Conservation (phyloP, 2,888 invertebrate genomes). For the Augiades crinisus region DNA sequence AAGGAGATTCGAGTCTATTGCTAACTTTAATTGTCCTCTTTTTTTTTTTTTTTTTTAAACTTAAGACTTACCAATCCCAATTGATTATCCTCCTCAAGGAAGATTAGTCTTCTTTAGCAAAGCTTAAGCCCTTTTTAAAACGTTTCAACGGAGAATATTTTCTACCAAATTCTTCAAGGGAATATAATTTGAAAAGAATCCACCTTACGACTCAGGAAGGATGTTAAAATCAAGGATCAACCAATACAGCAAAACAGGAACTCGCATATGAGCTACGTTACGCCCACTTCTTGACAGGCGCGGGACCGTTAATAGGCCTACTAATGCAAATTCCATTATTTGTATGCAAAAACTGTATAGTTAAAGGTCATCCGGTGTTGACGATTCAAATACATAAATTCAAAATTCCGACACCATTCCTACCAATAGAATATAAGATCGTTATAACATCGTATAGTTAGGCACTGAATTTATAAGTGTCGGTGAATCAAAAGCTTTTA, state of each 20-base stretch:
- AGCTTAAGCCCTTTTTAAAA: too few species aligned
- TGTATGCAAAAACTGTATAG: constrained; percentile 11
- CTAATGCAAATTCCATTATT: constrained; percentile 16
- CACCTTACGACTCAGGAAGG: too few species aligned
- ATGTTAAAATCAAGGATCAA: background rate
- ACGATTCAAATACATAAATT: background rate
- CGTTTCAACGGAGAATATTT: too few species aligned
- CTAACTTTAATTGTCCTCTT: too few species aligned
- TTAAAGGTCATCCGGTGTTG: constrained; percentile 12
- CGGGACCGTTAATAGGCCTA: constrained; percentile 16
- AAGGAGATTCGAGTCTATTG: too few species aligned
- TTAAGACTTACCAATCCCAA: too few species aligned
- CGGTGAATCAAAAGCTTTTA: background rate
- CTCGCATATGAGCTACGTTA: constrained; percentile 4
- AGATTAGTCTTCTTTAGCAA: too few species aligned
- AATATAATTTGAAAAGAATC: too few species aligned
- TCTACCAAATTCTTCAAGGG: too few species aligned
- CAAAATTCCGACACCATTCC: background rate
- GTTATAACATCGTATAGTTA: background rate
- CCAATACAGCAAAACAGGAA: background rate
- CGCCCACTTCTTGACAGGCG: background rate
- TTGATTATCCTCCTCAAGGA: constrained; percentile 1
- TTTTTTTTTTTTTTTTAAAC: too few species aligned
- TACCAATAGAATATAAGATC: background rate
- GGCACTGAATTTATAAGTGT: background rate